Percentiles rank a stretch among this genome's conserved stretches.
phyloP scores from a whole-genome alignment of 2,888 invertebrate species.

The Prosopocoilus inquinatus region DNA sequence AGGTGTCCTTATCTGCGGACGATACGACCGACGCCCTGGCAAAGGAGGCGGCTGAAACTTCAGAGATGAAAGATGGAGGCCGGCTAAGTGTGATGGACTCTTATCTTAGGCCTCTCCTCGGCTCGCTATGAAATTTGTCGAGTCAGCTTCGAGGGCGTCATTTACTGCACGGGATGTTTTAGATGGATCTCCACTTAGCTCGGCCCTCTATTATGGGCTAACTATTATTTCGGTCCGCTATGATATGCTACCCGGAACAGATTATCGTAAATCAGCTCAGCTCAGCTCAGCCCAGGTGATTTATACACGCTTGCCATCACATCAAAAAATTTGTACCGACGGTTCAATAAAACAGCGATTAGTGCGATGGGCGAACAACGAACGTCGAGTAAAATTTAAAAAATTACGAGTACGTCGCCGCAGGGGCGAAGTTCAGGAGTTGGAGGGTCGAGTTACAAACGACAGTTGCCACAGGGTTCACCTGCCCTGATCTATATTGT shows the following conservation, averaged over 20 bases:
- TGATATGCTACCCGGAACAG: no score
- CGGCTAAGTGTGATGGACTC: slow-evolving; percentile 9
- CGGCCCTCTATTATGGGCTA: slow-evolving; percentile 3
- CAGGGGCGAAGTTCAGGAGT: slow-evolving; percentile 3
- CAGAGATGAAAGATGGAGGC: slow-evolving; percentile 10
- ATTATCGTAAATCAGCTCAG: no score
- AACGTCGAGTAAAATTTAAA: no score
- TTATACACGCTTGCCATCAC: no score
- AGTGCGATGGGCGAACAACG: no score
- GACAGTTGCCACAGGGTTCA: slow-evolving; percentile 21
- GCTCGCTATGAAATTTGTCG: slow-evolving; percentile 13
- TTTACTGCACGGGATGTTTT: slow-evolving; percentile 3
- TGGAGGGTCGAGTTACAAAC: slow-evolving; percentile 17
- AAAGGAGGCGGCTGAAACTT: background rate
- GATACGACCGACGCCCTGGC: no score
- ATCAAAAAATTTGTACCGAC: no score
- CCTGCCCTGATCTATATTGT: slow-evolving; percentile 21
- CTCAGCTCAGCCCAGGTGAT: no score
- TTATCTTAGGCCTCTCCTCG: slow-evolving; percentile 6
- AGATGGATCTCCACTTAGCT: slow-evolving; percentile 2
- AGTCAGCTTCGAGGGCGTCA: slow-evolving; percentile 24
- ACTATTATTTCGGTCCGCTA: slow-evolving; percentile 1
- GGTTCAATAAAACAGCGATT: no score
- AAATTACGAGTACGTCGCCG: slow-evolving; percentile 14
- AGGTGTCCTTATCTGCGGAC: no score